Evolutionary conservation across 2,797 vertebrate genomes (phyloP), one percentile per base, ranked within the genome.

Genomic region (Aplochiton taeniatus): DNA sequence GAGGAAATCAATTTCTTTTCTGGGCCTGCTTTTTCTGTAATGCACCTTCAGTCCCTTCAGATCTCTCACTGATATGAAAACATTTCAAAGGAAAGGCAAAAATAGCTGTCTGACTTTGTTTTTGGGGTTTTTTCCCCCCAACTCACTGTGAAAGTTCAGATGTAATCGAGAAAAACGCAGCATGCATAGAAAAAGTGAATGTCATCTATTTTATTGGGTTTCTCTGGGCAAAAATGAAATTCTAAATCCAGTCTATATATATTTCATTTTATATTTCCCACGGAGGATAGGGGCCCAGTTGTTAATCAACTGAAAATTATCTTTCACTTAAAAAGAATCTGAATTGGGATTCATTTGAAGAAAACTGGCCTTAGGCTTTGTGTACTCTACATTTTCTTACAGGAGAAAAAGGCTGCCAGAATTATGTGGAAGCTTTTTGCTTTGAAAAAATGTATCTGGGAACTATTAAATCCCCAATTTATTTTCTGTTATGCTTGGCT

Each of bases 1-100:
- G 68, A 79, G 61, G 75, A 84, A 84, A 83, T 80, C 75, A 54
- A 8, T 83, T 85, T 85, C 62, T 81, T 85, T 85, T 78, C 58
- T 70, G 51, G 73, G 47, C 0, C 63, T 61, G 48, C 63, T 54
- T 71, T 16, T 1, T 70, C 78, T 58, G 61, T 72, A 55, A 73
- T 78, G 59, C 69, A 14, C 68, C 8, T 74, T 61, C 63, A 49
- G 55, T 74, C 66, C 52, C 45, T 66, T 54, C 62, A 66, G 65
- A 72, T 77, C 73, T 74, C 68, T 42, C 65, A 63, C 80, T 70
- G 70, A 83, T 79, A 78, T 67, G n/a, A 58, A 20, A 1, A 31
- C 41, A 59, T 61, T 65, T 74, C 49, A 48, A 12, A 52, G 16
- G 8, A 58, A 16, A n/a, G 46, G 44, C 20, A 55, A 11, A 45